A percentile compares a stretch with the other conserved stretches of the same genome.
These are phyloP conservation scores for Karalla daura DNA, from an alignment of 2,797 vertebrate species.

Conservation along the genomic window DNA sequence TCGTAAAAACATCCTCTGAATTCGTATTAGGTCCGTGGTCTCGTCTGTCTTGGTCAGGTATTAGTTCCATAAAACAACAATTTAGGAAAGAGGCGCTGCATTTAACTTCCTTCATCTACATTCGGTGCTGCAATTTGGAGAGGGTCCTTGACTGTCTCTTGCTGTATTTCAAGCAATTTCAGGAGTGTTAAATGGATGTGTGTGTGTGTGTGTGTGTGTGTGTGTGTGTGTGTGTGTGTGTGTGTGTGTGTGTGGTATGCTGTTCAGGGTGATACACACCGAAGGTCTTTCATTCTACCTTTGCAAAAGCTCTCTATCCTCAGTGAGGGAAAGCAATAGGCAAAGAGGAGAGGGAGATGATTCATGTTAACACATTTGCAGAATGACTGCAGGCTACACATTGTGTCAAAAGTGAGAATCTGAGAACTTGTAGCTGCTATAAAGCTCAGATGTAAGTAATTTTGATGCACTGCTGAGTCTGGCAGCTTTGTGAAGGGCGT, in stretches of 20 bases:
- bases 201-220: background rate
- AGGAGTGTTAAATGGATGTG: slow-evolving; percentile 16
- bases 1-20: slow-evolving; percentile 6
- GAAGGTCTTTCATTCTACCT: background rate
- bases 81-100: slow-evolving; percentile 33
- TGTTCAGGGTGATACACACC: background rate
- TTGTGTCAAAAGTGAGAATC: background rate
- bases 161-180: slow-evolving; percentile 44
- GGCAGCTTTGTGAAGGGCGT: background rate
- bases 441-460: background rate
- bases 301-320: background rate
- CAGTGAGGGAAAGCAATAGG: background rate
- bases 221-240: background rate
- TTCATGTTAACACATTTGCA: background rate
- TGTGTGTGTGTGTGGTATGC: background rate
- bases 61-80: slow-evolving; percentile 54
- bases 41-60: slow-evolving; percentile 23
- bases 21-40: slow-evolving; percentile 2
- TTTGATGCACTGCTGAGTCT: background rate
- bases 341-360: background rate
- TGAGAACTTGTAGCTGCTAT: background rate
- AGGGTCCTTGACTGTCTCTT: slow-evolving; percentile 34
- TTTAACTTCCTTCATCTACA: slow-evolving; percentile 35
- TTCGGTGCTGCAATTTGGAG: slow-evolving; percentile 31
- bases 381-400: background rate